Conservation (phyloP, 2,113 vertebrate species). For the Carassius carassius region DNA sequence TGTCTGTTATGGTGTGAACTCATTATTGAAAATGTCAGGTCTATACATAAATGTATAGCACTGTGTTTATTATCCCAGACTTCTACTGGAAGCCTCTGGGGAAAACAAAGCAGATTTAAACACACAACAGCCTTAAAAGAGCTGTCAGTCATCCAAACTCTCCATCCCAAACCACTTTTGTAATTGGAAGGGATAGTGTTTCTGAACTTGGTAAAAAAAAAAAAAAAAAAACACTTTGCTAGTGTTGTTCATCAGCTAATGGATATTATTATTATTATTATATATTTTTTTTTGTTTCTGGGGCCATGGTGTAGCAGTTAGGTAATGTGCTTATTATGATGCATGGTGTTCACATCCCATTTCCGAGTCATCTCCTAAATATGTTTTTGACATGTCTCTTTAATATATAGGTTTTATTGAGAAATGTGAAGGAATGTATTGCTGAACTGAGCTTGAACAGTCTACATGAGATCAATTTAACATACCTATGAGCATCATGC, state of each 20-base stretch:
- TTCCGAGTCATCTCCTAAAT: neutral
- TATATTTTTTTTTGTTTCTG: no score
- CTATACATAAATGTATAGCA: constrained; percentile 83
- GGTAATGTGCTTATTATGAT: neutral
- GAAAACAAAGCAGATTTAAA: constrained; percentile 65
- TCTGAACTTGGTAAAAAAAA: no score
- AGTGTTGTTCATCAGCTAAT: no score
- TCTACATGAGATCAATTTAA: neutral
- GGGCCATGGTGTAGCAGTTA: neutral
- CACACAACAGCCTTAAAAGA: constrained; percentile 74
- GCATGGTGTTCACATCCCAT: neutral
- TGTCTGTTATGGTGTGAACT: constrained; percentile 92
- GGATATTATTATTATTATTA: no score
- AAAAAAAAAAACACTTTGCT: no score
- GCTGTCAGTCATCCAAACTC: constrained; percentile 66
- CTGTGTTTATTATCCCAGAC: constrained; percentile 56
- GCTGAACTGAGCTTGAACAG: neutral
- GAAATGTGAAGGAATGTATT: neutral
- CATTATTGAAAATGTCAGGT: constrained; percentile 93
- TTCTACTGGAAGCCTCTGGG: constrained; percentile 58
- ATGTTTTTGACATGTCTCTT: neutral
- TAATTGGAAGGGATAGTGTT: constrained; percentile 16
- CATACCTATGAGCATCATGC: constrained; percentile 1
- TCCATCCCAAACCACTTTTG: constrained; percentile 66
- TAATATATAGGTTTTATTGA: constrained; percentile 1